phyloP scores from a whole-genome alignment of 2,797 vertebrate species.

The Denticeps clupeoides region DNA sequence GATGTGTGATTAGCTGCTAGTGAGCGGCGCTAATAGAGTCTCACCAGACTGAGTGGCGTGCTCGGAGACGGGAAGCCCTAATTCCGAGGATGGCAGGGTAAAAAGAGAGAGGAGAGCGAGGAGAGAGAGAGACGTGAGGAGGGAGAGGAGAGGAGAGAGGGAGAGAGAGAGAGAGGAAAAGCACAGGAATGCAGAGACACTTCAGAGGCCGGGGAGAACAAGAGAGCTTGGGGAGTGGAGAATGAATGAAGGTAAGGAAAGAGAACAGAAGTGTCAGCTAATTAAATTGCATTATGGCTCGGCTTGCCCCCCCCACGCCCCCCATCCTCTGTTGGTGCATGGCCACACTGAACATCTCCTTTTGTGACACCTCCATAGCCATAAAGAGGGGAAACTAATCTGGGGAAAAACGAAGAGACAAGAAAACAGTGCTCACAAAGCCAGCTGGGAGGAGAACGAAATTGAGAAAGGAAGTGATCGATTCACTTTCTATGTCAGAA shows the following conservation, averaged over 20 bases:
- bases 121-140: too few relatives aligned
- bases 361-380: slow-evolving; percentile 21
- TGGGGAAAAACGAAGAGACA: background rate
- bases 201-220: slow-evolving; percentile 11
- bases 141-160: too few relatives aligned
- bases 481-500: too few relatives aligned
- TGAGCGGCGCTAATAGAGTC: slow-evolving; percentile 21
- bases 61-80: slow-evolving; percentile 27
- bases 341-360: slow-evolving; percentile 2
- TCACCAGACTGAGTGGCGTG: slow-evolving; percentile 13
- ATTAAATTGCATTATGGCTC: slow-evolving; percentile 24
- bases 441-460: background rate
- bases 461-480: background rate
- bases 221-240: slow-evolving; percentile 2
- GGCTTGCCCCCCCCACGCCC: slow-evolving; percentile 7
- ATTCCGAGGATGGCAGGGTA: slow-evolving; percentile 24
- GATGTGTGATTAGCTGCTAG: slow-evolving; percentile 20
- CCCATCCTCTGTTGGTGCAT: background rate
- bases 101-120: slow-evolving; percentile 5
- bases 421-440: background rate
- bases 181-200: slow-evolving; percentile 12
- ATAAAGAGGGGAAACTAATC: slow-evolving; percentile 10
- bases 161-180: slow-evolving; percentile 1
- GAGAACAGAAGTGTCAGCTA: slow-evolving; percentile 19
- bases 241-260: background rate